Evolutionary conservation across 2,888 invertebrate genomes (phyloP), one percentile per base, ranked within the genome.

Genomic region (Tupiocoris notatus): DNA sequence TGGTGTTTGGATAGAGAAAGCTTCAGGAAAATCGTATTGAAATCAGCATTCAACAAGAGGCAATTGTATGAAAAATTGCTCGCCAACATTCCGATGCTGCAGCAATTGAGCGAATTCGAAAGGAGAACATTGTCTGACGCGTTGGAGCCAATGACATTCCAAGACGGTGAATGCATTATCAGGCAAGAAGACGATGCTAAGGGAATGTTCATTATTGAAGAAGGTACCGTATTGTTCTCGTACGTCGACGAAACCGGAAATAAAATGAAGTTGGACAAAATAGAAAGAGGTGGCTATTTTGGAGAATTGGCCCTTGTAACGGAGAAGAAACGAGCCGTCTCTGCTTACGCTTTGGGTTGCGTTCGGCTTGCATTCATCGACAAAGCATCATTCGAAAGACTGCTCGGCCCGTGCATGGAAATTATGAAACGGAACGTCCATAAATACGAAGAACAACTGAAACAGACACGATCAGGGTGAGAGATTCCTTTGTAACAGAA

Each of bases 1-100:
- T 98, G 98, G 98, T 97, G 96, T 81, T 95, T 98, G 96, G 96
- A 96, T 86, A 91, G 98, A 78, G 92, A 93, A 84, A 97, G 96
- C 79, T 98, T 97, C 89, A 91, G 96, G 82, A 92, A 95, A 83
- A 97, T 98, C 83, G 89, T 98, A 81, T 89, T 98, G 81, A 97
- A 96, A 88, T 94, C 93, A 83, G 97, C 98, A 80, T 97, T 95
- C 88, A 94, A 92, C 86, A 98, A 97, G 86, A 90, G 98, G 86
- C 95, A 96, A 90, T 94, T 96, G 90, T 98, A 97, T 86, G 98
- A 98, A 85, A 87, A 90, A 83, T 89, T 98, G 81, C 89, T 98
- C 83, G 95, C 97, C 84, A 91, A 89, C 85, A 97, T 98, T 82
- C 96, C 97, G 79, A 95, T 98, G 94, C 88, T 98, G 80, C 95